Base-by-base conservation (phyloP, 2,888 invertebrate genomes). In the Sphinx pinastri region DNA sequence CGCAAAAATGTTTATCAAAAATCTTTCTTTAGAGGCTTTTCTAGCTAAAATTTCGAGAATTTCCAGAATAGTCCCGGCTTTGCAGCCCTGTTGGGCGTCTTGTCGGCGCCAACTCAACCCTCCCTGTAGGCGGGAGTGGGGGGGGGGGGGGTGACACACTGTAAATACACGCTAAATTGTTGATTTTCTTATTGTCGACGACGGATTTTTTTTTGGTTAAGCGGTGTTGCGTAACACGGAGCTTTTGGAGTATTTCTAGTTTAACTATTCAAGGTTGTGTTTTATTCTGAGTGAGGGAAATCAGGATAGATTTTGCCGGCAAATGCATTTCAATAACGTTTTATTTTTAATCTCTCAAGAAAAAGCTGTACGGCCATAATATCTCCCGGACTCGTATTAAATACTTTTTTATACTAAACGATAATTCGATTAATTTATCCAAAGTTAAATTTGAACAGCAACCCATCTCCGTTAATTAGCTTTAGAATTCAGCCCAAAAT, bases 161-260 rank as follows among this genome's bases (percentile, higher is more conserved):
- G 69, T 69, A 63, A 69, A 69, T 63, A 69, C 58, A 63, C n/a
- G 25, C n/a, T 69, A 63, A 60, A 69, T 69, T 69, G 69, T 69
- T 63, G 69, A 69, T 69, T 63, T 52, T 54, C 59, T 63, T 63
- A 69, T 52, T 54, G 54, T 52, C 54, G 16, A 7, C 52, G n/a
- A 63, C 55, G n/a, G 51, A 47, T 19, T 49, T 60, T n/a, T 45
- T 47, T 60, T 19, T 11, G 31, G 19, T 49, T 63, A 63, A 63
- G 47, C 49, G 58, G 25, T 25, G 47, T 63, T 49, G 14, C 13
- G 49, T 63, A 60, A 60, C 45, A 45, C 10, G 16, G 47, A 19
- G 13, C 16, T 25, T 4, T 31, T 58, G 47, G 13, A 49, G 13
- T 63, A 19, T 63, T 58, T 58, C 8, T 58, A n/a, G 19, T 19